phyloP scores from a whole-genome alignment of 2,797 vertebrate species.

The Furcifer pardalis region DNA sequence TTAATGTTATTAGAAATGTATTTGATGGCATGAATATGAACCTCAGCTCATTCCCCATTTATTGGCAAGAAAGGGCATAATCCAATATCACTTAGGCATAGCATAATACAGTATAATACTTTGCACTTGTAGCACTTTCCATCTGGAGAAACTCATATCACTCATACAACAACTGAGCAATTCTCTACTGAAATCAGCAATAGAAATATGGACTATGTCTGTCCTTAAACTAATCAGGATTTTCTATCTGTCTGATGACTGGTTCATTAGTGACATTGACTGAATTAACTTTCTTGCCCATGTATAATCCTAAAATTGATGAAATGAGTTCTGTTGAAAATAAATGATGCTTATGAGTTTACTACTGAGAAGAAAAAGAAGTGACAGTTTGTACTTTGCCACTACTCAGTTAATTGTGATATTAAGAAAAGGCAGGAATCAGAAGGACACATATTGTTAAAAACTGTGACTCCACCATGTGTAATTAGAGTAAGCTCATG shows the following conservation, averaged over 20 bases:
- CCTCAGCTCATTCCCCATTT: constrained; percentile 62
- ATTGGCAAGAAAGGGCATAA: constrained; percentile 36
- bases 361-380: neutral
- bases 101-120: constrained; percentile 40
- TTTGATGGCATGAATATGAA: constrained; percentile 64
- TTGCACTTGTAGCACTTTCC: constrained; percentile 41
- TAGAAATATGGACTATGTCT: neutral
- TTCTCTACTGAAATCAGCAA: constrained; percentile 10
- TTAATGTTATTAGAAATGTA: constrained; percentile 69
- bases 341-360: neutral
- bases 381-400: neutral
- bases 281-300: neutral
- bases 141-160: constrained; percentile 58
- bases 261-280: neutral
- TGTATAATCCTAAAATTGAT: neutral
- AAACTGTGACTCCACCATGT: neutral
- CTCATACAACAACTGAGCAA: constrained; percentile 16
- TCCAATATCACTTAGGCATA: constrained; percentile 38
- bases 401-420: neutral
- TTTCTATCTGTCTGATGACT: neutral
- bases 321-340: neutral
- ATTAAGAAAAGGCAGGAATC: neutral
- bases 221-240: constrained; percentile 21
- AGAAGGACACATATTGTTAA: neutral
- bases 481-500: neutral